Base-by-base conservation (phyloP, 2,888 invertebrate genomes). In the Aphidius colemani region DNA sequence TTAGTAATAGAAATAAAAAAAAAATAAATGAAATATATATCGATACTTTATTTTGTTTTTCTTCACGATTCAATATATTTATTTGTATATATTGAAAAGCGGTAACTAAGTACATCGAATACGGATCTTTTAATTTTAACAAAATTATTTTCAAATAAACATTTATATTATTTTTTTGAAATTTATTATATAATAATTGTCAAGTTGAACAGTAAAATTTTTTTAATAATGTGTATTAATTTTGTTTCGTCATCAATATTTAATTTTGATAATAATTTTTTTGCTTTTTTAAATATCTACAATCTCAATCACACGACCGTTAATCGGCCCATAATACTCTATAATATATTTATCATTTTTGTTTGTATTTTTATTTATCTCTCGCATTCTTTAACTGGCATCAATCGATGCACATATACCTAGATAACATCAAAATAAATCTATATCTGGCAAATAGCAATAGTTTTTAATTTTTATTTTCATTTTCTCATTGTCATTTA, bases 361-460 rank as follows among this genome's bases (percentile, higher is more conserved):
- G 4, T 48, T 7, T 13, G 49, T n/a, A n/a, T n/a, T n/a, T 50
- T 7, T 62, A 39, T 40, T 58, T 55, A 44, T 13, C 44, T 40
- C 55, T 60, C 58, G 51, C 46, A 3, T 18, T 56, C 30, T 51
- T 59, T 43, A 48, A 43, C 58, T 61, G 66, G 53, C 66, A 67
- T 65, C 66, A 56, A 61, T 49, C 5, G 61, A 63, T 62, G 57
- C 56, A 59, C 63, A 75, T 80, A 80, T 75, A 81, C 74, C 80
- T 81, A 82, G 81, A 79, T 80, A 82, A 82, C 81, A 78, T 80
- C 77, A 80, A 81, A 82, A 82, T 81, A 81, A 81, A 81, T 81
- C 79, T 82, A 80, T 82, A 75, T 72, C 74, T 61, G 74, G 70
- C 71, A 65, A 74, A 75, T 78, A 74, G 74, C 74, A 75, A 75